Evolutionary conservation across 2,113 vertebrate genomes (phyloP), one percentile per base, ranked within the genome.

Genomic region (Lagopus leucura): DNA sequence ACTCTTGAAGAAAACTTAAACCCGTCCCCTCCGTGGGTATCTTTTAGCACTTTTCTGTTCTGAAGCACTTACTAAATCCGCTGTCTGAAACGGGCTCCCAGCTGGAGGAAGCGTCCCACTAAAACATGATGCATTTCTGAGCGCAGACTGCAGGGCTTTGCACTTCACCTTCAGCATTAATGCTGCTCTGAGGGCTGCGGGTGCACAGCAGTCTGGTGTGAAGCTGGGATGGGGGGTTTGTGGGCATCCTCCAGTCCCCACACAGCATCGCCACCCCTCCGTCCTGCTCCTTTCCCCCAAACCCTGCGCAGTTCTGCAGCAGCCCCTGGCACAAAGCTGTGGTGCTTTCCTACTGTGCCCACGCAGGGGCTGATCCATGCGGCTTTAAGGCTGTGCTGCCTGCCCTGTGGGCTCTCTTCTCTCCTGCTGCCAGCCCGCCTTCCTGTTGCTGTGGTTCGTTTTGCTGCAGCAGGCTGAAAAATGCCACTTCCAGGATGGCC

Each of bases 41-140:
- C 61, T 82, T 79, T 66, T 87, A 96, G 96, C 96, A 94, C 94
- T 93, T 96, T 96, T 95, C 85, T 77, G 88, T 96, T 95, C 82
- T 94, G 34, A 93, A 93, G 91, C 93, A 94, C 96, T 95, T 96
- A 94, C 96, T 95, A 95, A 80, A 86, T 74, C 32, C 1, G 0
- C 81, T 89, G 78, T 92, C 71, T 87, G 47, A 82, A 82, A 48
- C 17, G 85, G 89, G 40, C 74, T 89, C 84, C 61, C 89, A 57
- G 45, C 70, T 76, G 60, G 22, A 24, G 45, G 91, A 69, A 58
- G 74, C 77, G 76, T 91, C 61, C 55, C 45, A 24, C 72, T 30
- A 78, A 52, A 71, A 79, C n/a, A 4, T 69, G 61, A 54, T 3
- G 17, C 67, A 73, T 85, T 92, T 76, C 87, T 82, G 85, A 67